phyloP scores from a whole-genome alignment of 64 coral and sea anemone species.

The Acropora tenuis region DNA sequence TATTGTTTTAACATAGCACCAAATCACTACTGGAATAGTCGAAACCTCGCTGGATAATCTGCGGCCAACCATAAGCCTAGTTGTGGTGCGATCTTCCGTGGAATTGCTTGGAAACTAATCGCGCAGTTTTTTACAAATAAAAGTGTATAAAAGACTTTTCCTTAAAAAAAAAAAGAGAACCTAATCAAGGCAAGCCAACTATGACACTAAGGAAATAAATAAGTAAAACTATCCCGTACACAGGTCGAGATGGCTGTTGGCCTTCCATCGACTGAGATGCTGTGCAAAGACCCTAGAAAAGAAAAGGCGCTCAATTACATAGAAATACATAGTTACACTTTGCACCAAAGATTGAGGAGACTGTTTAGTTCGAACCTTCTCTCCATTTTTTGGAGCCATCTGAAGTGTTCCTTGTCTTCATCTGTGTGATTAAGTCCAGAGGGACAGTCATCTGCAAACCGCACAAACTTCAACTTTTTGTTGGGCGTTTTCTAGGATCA shows the following conservation, averaged over 20 bases:
- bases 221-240: neutral
- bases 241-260: slow-evolving; percentile 43
- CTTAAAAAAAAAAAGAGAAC: too few species aligned
- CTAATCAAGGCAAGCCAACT: neutral
- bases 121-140: too few species aligned
- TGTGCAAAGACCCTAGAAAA: slow-evolving; percentile 58
- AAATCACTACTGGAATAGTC: too few species aligned
- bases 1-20: too few species aligned
- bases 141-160: too few species aligned
- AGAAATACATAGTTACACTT: neutral
- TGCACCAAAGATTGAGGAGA: neutral
- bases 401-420: slow-evolving; percentile 29
- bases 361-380: slow-evolving; percentile 8
- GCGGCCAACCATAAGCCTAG: too few species aligned
- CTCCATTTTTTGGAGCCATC: slow-evolving; percentile 50
- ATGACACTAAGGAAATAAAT: neutral
- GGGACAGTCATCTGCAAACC: slow-evolving; percentile 52
- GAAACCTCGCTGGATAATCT: too few species aligned
- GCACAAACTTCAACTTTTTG: neutral
- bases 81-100: too few species aligned
- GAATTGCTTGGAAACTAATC: too few species aligned
- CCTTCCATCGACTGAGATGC: slow-evolving; percentile 34
- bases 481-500: neutral
- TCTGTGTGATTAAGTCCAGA: slow-evolving; percentile 33
- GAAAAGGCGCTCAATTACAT: neutral